phyloP scores from a whole-genome alignment of 1,140 invertebrate genomes.

The Cydia amplana region DNA sequence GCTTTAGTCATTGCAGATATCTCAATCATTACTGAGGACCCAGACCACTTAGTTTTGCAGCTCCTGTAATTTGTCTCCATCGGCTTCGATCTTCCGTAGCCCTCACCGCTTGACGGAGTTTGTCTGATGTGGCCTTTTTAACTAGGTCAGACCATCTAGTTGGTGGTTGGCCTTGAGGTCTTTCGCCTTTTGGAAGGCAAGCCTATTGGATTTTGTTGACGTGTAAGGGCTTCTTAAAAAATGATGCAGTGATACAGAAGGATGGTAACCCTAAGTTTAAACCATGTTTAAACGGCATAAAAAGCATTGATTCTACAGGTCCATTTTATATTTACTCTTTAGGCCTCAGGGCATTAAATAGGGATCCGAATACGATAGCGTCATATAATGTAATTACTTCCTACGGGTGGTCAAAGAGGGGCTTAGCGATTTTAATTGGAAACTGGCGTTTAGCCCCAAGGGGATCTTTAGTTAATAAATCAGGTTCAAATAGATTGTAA shows the following conservation, averaged over 20 bases:
- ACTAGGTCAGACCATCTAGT: no score
- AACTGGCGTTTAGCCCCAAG: constrained; percentile 5
- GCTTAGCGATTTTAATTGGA: background rate
- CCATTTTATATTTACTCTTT: background rate
- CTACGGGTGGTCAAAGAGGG: background rate
- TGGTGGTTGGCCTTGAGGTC: no score
- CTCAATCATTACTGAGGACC: background rate
- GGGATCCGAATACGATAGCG: background rate
- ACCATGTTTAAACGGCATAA: background rate
- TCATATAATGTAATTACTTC: constrained; percentile 6
- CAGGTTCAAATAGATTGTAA: background rate
- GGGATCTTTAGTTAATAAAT: background rate
- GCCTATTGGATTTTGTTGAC: no score
- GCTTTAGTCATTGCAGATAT: constrained; percentile 19
- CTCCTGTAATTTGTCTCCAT: no score
- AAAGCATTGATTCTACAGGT: background rate
- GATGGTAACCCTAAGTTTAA: no score
- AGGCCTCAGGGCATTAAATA: background rate
- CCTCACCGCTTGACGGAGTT: no score
- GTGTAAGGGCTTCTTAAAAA: no score
- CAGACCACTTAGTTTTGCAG: no score
- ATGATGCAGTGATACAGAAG: no score
- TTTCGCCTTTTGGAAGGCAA: no score
- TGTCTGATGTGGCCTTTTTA: no score
- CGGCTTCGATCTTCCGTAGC: no score